Percentiles rank a stretch among this genome's conserved stretches.
These are phyloP conservation scores for Antrozous pallidus DNA, from an alignment of 2,797 vertebrate species.

Conservation along the genomic window DNA sequence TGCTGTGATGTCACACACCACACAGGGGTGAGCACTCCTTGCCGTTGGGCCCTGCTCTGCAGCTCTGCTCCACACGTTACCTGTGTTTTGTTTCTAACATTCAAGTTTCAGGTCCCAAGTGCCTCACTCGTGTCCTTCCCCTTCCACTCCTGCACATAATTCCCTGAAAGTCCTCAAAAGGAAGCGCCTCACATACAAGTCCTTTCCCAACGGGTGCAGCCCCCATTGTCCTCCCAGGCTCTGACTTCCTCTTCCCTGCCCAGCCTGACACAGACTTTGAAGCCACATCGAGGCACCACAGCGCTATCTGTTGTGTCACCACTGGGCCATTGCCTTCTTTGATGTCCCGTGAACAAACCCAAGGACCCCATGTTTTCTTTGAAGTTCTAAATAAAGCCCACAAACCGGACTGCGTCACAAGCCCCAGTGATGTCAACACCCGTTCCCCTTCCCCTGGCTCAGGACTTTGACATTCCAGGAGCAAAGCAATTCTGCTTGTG, in stretches of 20 bases:
- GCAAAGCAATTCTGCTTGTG: neutral
- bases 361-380: neutral
- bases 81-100: neutral
- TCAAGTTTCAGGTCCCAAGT: neutral
- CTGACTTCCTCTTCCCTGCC: neutral
- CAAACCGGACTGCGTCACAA: neutral
- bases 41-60: too few species aligned
- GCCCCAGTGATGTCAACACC: rapidly evolving
- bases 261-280: neutral
- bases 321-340: neutral
- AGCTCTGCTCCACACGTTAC: too few species aligned
- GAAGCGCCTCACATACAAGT: rapidly evolving
- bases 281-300: neutral
- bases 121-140: neutral
- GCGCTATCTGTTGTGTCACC: neutral
- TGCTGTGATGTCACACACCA: neutral
- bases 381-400: neutral
- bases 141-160: neutral
- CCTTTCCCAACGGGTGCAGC: neutral
- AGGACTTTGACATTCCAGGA: neutral
- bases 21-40: neutral
- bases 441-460: neutral
- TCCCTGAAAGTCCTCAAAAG: neutral
- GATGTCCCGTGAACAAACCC: neutral
- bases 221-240: neutral